These are phyloP conservation scores for Hirtodrosophila alboralis DNA, from an alignment of 2,888 invertebrate species.

Conservation along the genomic window DNA sequence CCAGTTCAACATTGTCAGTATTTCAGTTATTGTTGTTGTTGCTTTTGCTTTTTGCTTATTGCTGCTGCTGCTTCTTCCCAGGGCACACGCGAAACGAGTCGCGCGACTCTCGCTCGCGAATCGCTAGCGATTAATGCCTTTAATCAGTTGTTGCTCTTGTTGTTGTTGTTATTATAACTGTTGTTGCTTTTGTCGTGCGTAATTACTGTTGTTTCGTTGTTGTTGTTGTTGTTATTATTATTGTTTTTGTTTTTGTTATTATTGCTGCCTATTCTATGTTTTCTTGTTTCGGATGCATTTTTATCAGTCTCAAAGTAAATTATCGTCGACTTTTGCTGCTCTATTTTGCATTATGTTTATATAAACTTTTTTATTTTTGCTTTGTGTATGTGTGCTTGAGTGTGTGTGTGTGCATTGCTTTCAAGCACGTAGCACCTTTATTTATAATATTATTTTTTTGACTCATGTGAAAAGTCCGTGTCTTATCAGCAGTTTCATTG, in stretches of 20 bases:
- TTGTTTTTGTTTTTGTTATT: conserved; percentile 31
- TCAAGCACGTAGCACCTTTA: conserved; percentile 51
- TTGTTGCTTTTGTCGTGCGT: too few species aligned
- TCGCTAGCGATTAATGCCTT: conserved; percentile 65
- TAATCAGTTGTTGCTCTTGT: conserved; percentile 63
- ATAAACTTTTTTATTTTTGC: conserved; percentile 22
- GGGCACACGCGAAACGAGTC: conserved; percentile 35
- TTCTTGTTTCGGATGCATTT: conserved; percentile 42
- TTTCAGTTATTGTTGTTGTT: conserved; percentile 16
- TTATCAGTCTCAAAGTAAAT: conserved; percentile 27
- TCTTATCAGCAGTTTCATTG: conserved; percentile 49
- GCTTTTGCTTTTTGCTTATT: too few species aligned
- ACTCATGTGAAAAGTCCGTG: conserved; percentile 50
- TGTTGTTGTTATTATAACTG: neutral
- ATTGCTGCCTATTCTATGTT: conserved; percentile 7
- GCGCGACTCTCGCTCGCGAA: conserved; percentile 57
- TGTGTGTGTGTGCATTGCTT: conserved; percentile 33
- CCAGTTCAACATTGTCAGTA: conserved; percentile 63
- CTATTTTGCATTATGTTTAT: conserved; percentile 45
- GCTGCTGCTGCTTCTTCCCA: too few species aligned
- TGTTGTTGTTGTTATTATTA: conserved; percentile 7
- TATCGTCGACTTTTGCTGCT: conserved; percentile 15
- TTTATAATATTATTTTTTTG: conserved; percentile 29
- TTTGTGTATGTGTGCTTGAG: conserved; percentile 20
- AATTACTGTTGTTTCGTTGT: too few species aligned